Evolutionary conservation across 2,797 vertebrate genomes (phyloP), one percentile per base, ranked within the genome.

Genomic region (Enteromius paludinosus): DNA sequence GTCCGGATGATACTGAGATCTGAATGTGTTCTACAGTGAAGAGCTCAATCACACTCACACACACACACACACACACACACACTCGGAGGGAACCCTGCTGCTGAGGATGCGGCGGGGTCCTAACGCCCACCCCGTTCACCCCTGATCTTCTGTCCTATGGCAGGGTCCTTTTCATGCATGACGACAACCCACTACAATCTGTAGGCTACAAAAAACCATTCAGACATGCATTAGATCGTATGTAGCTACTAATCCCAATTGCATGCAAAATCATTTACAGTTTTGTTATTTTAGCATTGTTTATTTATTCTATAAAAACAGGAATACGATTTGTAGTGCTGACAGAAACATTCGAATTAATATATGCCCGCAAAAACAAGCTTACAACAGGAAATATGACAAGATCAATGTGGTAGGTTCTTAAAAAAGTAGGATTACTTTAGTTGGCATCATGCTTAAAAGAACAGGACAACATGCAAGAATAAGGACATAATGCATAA

Each of bases 31-130:
- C 33, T 59, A 43, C 64, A 61, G 70, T 9, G 69, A 62, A 83
- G 80, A 69, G 47, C 83, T 81, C 64, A 56, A 56, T 71, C 79
- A 83, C 71, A 41, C 68, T 45, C 79, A 20, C 66, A 52, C 82
- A 20, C 81, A 43, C 35, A 25, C 71, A 52, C 69, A 43, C 82
- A 23, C 66, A 49, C 82, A 18, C 81, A 49, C 45, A 25, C 71
- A 52, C 72, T n/a, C 77, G 10, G 49, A 83, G 73, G 35, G 74
- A 76, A 61, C 47, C 56, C 35, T 33, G 30, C 62, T 66, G 61
- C 30, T n/a, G 70, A 62, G 14, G 83, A 28, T 47, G 69, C 74
- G n/a, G 54, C 59, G 45, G 79, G 78, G 90, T 89, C 90, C 87
- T 90, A 91, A 76, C 72, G 87, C 85, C 86, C 75, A 83, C 73